phyloP scores from a whole-genome alignment of 1,140 invertebrate species.

The Rhyacophila brunnea region DNA sequence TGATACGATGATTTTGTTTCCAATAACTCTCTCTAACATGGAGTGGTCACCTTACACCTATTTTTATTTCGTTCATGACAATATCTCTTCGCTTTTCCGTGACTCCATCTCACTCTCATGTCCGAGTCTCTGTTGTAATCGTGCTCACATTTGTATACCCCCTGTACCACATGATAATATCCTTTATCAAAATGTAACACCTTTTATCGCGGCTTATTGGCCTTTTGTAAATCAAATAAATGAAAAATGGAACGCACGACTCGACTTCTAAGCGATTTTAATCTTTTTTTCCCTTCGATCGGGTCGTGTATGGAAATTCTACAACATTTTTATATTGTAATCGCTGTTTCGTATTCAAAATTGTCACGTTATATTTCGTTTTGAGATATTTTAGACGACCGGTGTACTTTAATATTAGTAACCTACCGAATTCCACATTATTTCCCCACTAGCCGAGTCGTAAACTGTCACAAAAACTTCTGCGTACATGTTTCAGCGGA shows the following conservation, averaged over 20 bases:
- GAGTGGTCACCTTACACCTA: too few relatives aligned
- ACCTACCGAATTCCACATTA: not conserved
- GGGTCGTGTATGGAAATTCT: conserved; percentile 33
- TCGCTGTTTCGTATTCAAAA: conserved; percentile 10
- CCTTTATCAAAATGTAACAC: conserved; percentile 32
- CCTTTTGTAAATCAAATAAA: conserved; percentile 28
- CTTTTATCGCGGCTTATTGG: conserved; percentile 31
- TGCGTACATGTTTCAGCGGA: too few relatives aligned
- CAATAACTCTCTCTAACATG: too few relatives aligned
- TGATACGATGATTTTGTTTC: too few relatives aligned
- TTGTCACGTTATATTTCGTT: conserved; percentile 12
- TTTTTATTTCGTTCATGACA: too few relatives aligned
- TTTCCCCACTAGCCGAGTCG: not conserved
- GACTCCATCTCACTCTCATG: too few relatives aligned
- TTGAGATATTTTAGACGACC: too few relatives aligned
- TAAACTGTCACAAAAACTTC: too few relatives aligned
- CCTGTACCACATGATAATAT: conserved; percentile 23
- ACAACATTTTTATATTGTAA: conserved; percentile 25
- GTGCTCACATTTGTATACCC: conserved; percentile 26
- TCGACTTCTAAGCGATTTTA: conserved; percentile 22
- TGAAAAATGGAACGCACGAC: conserved; percentile 30
- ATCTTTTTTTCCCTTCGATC: conserved; percentile 30
- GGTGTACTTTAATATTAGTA: too few relatives aligned
- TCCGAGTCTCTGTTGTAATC: not conserved
- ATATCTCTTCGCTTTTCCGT: too few relatives aligned